These are phyloP conservation scores for Diabrotica undecimpunctata DNA, from an alignment of 1,140 invertebrate species.

Conservation along the genomic window DNA sequence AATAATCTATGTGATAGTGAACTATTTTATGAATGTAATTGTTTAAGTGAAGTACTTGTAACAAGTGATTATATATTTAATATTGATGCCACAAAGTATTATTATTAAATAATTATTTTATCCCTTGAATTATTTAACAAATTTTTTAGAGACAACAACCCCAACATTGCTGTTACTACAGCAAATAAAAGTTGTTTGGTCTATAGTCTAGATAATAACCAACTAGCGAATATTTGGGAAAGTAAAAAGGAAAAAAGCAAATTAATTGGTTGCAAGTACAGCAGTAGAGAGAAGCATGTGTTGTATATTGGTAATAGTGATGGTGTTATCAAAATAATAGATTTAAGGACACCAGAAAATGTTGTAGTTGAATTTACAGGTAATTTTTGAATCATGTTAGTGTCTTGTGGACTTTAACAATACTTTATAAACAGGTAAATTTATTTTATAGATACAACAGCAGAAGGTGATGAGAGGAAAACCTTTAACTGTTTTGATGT, in stretches of 20 bases:
- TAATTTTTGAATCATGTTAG: conserved; percentile 15
- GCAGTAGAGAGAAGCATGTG: conserved; percentile 56
- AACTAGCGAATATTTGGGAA: conserved; percentile 42
- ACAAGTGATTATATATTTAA: conserved; percentile 36
- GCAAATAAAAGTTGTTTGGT: conserved; percentile 33
- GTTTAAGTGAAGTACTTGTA: conserved; percentile 9
- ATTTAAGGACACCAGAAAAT: conserved; percentile 57
- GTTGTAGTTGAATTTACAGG: conserved; percentile 42
- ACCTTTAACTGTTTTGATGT: conserved; percentile 72
- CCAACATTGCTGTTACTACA: conserved; percentile 30
- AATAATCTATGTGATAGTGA: too few relatives aligned
- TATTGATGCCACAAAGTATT: conserved; percentile 35
- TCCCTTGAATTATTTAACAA: conserved; percentile 8
- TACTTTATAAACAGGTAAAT: background rate
- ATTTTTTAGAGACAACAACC: conserved; percentile 27
- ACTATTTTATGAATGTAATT: background rate
- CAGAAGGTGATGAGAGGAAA: conserved; percentile 48
- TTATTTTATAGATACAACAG: conserved; percentile 34
- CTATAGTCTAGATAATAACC: conserved; percentile 32
- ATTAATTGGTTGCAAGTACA: conserved; percentile 60
- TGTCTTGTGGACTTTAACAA: too few relatives aligned
- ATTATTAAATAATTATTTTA: background rate
- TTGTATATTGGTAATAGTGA: conserved; percentile 59
- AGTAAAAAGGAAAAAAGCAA: conserved; percentile 49
- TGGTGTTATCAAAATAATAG: conserved; percentile 62